Conservation (phyloP, 2,888 invertebrate species). For the Agapostemon virescens region DNA sequence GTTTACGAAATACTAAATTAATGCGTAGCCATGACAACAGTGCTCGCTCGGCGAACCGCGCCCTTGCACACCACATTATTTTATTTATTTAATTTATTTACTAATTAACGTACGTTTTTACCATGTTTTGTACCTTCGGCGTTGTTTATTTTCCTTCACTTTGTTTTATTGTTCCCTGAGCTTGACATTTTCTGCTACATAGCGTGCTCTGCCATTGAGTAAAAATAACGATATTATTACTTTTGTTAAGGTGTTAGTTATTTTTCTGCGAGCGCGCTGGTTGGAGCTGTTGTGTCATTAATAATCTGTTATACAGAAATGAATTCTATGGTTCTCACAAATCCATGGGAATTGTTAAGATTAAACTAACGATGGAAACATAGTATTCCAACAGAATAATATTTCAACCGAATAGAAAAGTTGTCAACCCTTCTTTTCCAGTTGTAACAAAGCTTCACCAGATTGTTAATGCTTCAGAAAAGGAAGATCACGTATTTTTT, state of each 20-base stretch:
- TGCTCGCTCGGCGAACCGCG: neutral
- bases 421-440: neutral
- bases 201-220: neutral
- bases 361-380: neutral
- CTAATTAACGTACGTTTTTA: neutral
- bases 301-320: neutral
- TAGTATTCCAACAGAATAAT: no score
- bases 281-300: neutral
- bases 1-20: neutral
- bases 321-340: neutral
- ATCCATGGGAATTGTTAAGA: no score
- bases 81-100: neutral
- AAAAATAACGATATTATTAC: neutral
- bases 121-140: neutral
- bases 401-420: neutral
- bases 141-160: neutral
- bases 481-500: neutral
- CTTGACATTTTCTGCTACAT: no score
- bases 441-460: neutral
- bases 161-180: neutral
- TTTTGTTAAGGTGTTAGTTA: no score
- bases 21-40: neutral
- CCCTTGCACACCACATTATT: neutral
- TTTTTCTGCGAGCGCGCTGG: neutral
- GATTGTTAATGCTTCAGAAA: neutral